phyloP scores from a whole-genome alignment of 2,797 vertebrate genomes.

The Oreortyx pictus region DNA sequence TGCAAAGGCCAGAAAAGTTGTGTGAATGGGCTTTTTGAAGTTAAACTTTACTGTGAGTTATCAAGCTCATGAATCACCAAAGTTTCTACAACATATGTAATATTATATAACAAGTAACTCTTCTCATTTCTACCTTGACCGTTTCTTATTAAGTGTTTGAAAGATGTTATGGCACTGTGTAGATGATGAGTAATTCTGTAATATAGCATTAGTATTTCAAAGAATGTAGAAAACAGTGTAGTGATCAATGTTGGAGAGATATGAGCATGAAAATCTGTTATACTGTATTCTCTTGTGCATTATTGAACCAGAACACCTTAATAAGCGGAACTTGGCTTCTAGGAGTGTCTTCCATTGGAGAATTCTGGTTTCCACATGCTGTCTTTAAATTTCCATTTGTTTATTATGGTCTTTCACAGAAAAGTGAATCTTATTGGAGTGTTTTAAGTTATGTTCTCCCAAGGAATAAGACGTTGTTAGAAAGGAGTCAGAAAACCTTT shows the following conservation, averaged over 20 bases:
- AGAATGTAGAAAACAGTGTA: not conserved
- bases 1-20: not conserved
- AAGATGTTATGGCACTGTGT: not conserved
- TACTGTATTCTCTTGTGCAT: not conserved
- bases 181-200: not conserved
- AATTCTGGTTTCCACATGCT: constrained; percentile 1
- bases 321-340: not conserved
- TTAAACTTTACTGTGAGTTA: not conserved
- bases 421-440: not conserved
- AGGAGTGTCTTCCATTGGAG: not conserved
- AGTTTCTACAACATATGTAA: not conserved
- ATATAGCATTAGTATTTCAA: not conserved
- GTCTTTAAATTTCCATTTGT: not conserved
- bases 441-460: not conserved
- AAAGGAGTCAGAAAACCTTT: constrained; percentile 3
- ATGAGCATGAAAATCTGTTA: not conserved
- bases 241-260: not conserved
- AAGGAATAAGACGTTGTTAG: not conserved
- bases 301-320: not conserved
- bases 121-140: not conserved
- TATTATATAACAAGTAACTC: not conserved
- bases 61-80: not conserved
- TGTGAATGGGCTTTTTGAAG: not conserved
- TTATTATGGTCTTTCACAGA: not conserved
- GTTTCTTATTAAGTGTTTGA: not conserved